Conservation (phyloP, 2,888 invertebrate species). For the Bembecia ichneumoniformis region DNA sequence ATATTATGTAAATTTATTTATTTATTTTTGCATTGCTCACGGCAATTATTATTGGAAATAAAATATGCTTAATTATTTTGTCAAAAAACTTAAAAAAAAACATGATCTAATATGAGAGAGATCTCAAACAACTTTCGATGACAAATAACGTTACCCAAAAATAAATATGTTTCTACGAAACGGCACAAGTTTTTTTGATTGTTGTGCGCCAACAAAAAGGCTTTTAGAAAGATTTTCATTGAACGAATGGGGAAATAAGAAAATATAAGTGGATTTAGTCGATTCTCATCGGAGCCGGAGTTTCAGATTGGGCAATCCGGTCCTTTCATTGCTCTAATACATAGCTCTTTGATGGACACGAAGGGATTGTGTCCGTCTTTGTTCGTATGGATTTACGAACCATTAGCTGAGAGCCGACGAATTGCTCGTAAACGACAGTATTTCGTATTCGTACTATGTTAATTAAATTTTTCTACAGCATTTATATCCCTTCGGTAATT, state of each 20-base stretch:
- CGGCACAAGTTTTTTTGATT: conserved; percentile 21
- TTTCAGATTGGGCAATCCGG: conserved; percentile 32
- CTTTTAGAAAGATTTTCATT: conserved; percentile 41
- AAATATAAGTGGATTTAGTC: conserved; percentile 40
- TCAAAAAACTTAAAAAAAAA: no score
- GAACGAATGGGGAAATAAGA: conserved; percentile 33
- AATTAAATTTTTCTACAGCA: no score
- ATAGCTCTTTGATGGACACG: conserved; percentile 39
- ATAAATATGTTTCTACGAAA: conserved; percentile 6
- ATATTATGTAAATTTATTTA: no score
- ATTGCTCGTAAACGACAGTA: not conserved
- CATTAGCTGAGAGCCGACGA: conserved; percentile 11
- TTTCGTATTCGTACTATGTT: no score
- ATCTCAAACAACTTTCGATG: not conserved
- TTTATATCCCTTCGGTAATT: no score
- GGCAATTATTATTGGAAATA: no score
- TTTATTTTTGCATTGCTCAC: no score
- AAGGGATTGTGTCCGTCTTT: conserved; percentile 36
- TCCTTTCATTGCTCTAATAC: conserved; percentile 36
- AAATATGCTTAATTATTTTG: no score
- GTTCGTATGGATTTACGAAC: conserved; percentile 30
- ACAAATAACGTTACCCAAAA: not conserved
- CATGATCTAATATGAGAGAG: no score
- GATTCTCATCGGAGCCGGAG: not conserved
- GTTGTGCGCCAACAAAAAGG: conserved; percentile 35